Evolutionary conservation across 2,797 vertebrate species (phyloP).

Genomic region (Rhynchonycteris naso): DNA sequence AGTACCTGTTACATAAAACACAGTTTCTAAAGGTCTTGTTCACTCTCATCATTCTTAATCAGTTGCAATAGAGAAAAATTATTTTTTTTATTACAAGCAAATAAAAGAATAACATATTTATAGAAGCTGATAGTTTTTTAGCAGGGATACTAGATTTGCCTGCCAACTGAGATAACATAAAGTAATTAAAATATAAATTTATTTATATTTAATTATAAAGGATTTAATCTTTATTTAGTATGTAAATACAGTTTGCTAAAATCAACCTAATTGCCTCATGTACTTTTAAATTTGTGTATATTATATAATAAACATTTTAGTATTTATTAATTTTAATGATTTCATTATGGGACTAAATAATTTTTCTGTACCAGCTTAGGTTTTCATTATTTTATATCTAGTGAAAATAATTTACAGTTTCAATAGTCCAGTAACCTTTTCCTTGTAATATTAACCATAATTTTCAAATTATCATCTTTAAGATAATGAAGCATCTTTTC

Average conservation of each 20-base stretch:
- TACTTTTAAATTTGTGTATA: conserved; percentile 49
- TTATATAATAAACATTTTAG: conserved; percentile 41
- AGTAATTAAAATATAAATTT: conserved; percentile 71
- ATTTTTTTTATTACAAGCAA: conserved; percentile 20
- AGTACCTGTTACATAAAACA: not conserved
- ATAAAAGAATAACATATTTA: conserved; percentile 56
- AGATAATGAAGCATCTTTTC: not conserved
- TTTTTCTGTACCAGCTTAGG: not conserved
- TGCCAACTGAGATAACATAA: conserved; percentile 58
- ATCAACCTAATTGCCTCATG: not conserved
- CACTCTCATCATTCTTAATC: conserved; percentile 3
- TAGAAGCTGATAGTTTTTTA: conserved; percentile 36
- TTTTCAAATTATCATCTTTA: not conserved
- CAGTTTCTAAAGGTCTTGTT: not conserved
- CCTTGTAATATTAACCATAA: not conserved
- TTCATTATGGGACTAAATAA: conserved; percentile 15
- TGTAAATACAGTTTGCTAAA: conserved; percentile 56
- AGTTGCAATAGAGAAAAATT: not conserved
- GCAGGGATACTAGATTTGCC: conserved; percentile 16
- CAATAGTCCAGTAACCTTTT: not conserved
- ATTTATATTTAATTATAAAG: conserved; percentile 67
- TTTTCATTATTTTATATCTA: not conserved
- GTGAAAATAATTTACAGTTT: not conserved
- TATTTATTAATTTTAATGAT: conserved; percentile 42
- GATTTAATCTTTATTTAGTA: conserved; percentile 57